Percentiles rank a stretch among this genome's conserved stretches.
phyloP scores from a whole-genome alignment of 2,888 invertebrate species.

The Amphipyra berbera region DNA sequence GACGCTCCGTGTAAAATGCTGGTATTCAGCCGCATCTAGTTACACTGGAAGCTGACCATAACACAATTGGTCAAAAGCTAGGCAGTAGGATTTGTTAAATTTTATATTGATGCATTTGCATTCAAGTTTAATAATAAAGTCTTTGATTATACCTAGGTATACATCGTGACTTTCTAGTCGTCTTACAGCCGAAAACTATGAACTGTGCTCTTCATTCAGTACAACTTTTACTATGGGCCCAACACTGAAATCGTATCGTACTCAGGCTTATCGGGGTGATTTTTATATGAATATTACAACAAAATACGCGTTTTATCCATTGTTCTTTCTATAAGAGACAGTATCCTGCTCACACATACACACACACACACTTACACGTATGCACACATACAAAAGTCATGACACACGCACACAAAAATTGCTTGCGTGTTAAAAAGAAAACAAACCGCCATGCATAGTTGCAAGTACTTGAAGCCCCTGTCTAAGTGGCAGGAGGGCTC shows the following conservation, averaged over 20 bases:
- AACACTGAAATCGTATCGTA: no score
- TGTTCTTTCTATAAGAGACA: slow-evolving; percentile 11
- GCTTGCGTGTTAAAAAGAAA: slow-evolving; percentile 50
- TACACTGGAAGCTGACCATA: no score
- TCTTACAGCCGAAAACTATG: no score
- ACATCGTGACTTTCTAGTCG: no score
- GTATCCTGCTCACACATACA: neutral
- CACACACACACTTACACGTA: neutral
- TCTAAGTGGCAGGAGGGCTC: slow-evolving; percentile 70
- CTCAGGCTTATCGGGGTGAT: neutral
- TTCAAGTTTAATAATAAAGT: neutral
- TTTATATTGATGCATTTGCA: slow-evolving; percentile 6
- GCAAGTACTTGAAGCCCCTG: slow-evolving; percentile 49
- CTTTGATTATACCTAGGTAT: no score
- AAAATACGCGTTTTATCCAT: slow-evolving; percentile 2
- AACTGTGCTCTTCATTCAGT: no score
- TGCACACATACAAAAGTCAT: neutral
- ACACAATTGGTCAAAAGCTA: no score
- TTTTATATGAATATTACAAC: slow-evolving; percentile 1
- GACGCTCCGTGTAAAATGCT: no score
- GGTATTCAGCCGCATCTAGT: no score
- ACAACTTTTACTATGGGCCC: no score
- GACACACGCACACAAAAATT: slow-evolving; percentile 12
- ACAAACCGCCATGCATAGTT: slow-evolving; percentile 35
- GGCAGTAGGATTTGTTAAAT: no score